Evolutionary conservation across 2,797 vertebrate genomes (phyloP).

Genomic region (Coregonus ussuriensis): DNA sequence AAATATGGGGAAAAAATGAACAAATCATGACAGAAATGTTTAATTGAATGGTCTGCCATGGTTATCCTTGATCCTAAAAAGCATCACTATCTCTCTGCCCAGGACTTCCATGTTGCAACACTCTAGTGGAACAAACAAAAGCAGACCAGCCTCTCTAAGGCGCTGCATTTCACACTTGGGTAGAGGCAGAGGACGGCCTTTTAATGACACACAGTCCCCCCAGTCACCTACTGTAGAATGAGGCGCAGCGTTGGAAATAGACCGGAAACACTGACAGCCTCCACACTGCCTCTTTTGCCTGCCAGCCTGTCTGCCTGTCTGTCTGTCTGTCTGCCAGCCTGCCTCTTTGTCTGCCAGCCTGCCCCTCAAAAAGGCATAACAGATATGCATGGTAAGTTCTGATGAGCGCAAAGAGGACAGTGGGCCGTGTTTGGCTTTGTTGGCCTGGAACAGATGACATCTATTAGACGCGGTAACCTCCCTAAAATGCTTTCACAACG

Average conservation of each 20-base stretch:
- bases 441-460: no score
- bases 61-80: slow-evolving; percentile 43
- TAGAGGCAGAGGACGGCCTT: slow-evolving; percentile 65
- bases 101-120: slow-evolving; percentile 41
- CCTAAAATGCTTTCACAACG: no score
- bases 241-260: slow-evolving; percentile 71
- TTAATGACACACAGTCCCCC: slow-evolving; percentile 70
- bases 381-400: neutral
- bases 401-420: no score
- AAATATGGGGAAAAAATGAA: neutral
- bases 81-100: slow-evolving; percentile 41
- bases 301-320: neutral
- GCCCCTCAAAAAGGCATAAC: slow-evolving; percentile 4
- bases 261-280: slow-evolving; percentile 65
- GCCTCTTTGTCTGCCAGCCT: neutral
- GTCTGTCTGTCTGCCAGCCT: neutral
- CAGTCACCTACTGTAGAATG: slow-evolving; percentile 69
- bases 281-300: slow-evolving; percentile 12
- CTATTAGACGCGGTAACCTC: no score
- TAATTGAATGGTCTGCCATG: neutral
- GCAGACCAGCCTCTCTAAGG: slow-evolving; percentile 66
- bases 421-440: no score
- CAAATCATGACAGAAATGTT: slow-evolving; percentile 2
- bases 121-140: slow-evolving; percentile 61
- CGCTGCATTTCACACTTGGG: slow-evolving; percentile 69